Conservation (phyloP, 2,113 vertebrate genomes). For the Oryzias melastigma region DNA sequence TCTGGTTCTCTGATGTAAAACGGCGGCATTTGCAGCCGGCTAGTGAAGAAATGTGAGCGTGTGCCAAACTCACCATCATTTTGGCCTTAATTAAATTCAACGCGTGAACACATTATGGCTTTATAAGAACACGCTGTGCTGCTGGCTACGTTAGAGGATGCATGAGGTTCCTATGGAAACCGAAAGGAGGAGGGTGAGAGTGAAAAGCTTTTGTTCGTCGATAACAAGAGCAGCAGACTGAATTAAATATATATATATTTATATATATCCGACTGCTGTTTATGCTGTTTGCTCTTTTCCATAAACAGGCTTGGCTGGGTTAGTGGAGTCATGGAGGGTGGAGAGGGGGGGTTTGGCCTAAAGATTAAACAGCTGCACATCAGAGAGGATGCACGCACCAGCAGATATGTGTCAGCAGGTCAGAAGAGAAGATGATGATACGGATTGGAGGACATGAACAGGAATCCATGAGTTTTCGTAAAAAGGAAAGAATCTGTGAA, state of each 20-base stretch:
- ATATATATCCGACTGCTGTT: neutral
- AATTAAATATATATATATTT: neutral
- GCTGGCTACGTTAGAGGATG: slow-evolving; percentile 17
- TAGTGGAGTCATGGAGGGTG: slow-evolving; percentile 22
- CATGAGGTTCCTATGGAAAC: slow-evolving; percentile 62
- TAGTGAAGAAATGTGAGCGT: neutral
- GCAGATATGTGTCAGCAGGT: slow-evolving; percentile 65
- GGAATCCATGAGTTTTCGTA: neutral
- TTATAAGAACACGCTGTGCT: slow-evolving; percentile 29
- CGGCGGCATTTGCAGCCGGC: neutral
- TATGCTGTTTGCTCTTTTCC: neutral
- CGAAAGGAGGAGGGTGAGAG: slow-evolving; percentile 11
- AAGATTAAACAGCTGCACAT: slow-evolving; percentile 46
- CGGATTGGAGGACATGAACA: neutral
- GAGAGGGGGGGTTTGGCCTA: slow-evolving; percentile 40
- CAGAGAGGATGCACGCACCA: slow-evolving; percentile 39
- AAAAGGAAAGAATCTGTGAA: neutral
- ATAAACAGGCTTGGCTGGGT: slow-evolving; percentile 19
- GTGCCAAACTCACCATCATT: slow-evolving; percentile 33
- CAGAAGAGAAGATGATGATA: slow-evolving; percentile 13
- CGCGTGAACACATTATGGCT: slow-evolving; percentile 17
- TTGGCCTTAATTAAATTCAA: slow-evolving; percentile 34
- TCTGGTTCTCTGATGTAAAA: no score
- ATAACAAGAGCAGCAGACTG: slow-evolving; percentile 12
- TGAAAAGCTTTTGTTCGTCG: slow-evolving; percentile 25